A percentile compares a stretch with the other conserved stretches of the same genome.
Conservation (phyloP, 2,888 invertebrate species). For the Leucoma salicis region DNA sequence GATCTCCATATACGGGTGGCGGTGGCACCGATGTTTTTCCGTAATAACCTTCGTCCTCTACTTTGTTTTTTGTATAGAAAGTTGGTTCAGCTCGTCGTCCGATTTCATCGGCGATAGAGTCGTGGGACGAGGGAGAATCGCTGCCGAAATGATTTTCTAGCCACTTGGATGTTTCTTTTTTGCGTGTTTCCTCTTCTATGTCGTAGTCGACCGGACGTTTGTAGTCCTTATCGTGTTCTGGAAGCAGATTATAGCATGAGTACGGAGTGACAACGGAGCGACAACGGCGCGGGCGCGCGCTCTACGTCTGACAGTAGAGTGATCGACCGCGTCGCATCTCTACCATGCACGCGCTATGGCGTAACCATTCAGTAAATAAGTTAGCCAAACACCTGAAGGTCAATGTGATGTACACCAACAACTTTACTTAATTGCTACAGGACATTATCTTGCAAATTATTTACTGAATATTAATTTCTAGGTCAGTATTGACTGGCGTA, state of each 20-base stretch:
- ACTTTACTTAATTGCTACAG: constrained; percentile 63
- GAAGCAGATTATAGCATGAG: constrained; percentile 68
- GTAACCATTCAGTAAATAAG: constrained; percentile 76
- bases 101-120: constrained; percentile 85
- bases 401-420: constrained; percentile 64
- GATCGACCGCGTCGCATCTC: constrained; percentile 50
- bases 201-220: constrained; percentile 92
- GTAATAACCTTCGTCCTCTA: constrained; percentile 75
- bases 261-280: constrained; percentile 24
- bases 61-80: constrained; percentile 86
- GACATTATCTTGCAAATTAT: constrained; percentile 57
- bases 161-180: constrained; percentile 95
- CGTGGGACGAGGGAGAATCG: constrained; percentile 89
- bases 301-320: constrained; percentile 52
- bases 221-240: constrained; percentile 87
- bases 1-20: constrained; percentile 70
- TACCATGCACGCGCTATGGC: constrained; percentile 58
- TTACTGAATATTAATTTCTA: constrained; percentile 65
- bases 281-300: constrained; percentile 57
- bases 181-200: constrained; percentile 93
- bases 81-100: constrained; percentile 84
- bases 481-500: constrained; percentile 52
- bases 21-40: constrained; percentile 71
- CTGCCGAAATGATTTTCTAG: constrained; percentile 95
- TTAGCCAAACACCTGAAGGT: constrained; percentile 78